Conservation (phyloP, 2,888 invertebrate species). For the Mesorhabditis spiculigera region DNA sequence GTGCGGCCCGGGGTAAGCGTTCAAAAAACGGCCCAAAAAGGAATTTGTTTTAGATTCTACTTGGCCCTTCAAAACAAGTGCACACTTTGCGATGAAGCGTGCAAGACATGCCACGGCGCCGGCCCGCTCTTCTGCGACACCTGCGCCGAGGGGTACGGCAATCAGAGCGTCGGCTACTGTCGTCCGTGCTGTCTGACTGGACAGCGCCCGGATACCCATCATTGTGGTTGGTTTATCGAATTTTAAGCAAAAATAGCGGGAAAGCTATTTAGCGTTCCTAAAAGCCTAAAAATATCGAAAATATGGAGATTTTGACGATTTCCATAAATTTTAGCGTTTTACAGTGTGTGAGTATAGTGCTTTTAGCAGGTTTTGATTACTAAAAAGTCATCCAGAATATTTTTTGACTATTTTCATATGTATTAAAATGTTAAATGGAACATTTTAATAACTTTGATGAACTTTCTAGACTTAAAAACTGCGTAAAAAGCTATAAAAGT, state of each 20-base stretch:
- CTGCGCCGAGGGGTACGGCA: constrained; percentile 49
- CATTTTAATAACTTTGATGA: too few relatives aligned
- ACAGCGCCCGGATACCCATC: constrained; percentile 27
- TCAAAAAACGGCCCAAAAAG: not conserved
- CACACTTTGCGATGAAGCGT: constrained; percentile 48
- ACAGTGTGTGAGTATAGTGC: too few relatives aligned
- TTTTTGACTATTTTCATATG: too few relatives aligned
- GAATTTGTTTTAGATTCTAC: constrained; percentile 20
- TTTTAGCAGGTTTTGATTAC: too few relatives aligned
- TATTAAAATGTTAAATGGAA: too few relatives aligned
- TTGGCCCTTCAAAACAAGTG: constrained; percentile 42
- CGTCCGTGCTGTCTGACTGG: constrained; percentile 46
- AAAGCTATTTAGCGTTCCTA: too few relatives aligned
- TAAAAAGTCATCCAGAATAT: too few relatives aligned
- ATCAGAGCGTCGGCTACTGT: constrained; percentile 51
- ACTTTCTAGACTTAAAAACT: not conserved
- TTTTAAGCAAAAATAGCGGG: not conserved
- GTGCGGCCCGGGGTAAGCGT: constrained; percentile 49
- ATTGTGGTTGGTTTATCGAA: constrained; percentile 22
- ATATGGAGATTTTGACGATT: too few relatives aligned
- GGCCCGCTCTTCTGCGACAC: constrained; percentile 50
- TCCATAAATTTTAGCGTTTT: too few relatives aligned
- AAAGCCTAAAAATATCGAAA: too few relatives aligned
- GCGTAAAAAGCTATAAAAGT: not conserved
- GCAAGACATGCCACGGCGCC: constrained; percentile 48